Conservation (phyloP, 2,113 vertebrate species). For the Pollimyrus isidori region DNA sequence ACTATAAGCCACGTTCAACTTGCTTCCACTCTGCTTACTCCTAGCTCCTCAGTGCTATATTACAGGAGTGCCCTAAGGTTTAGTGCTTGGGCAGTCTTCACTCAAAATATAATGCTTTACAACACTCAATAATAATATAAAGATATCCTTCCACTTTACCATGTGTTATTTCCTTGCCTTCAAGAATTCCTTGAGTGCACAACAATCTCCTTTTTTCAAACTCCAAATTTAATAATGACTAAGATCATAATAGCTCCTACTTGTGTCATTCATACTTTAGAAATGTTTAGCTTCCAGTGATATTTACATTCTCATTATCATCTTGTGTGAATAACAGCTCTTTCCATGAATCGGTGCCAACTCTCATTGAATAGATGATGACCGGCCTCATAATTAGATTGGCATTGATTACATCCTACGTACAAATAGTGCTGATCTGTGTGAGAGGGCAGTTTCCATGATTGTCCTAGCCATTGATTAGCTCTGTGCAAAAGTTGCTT, state of each 20-base stretch:
- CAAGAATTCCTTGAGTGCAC: neutral
- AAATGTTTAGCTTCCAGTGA: neutral
- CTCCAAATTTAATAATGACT: neutral
- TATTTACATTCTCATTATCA: neutral
- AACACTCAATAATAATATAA: neutral
- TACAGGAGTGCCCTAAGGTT: neutral
- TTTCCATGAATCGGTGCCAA: neutral
- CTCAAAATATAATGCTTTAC: neutral
- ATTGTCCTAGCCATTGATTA: neutral
- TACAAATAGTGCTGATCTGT: neutral
- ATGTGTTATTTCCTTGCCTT: neutral
- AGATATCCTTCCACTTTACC: neutral
- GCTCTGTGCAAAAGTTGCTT: slow-evolving; percentile 2
- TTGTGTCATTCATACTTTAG: neutral
- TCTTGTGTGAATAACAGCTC: neutral
- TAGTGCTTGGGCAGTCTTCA: neutral
- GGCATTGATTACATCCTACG: neutral
- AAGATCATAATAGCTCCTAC: neutral
- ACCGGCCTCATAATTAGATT: neutral
- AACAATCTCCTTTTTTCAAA: neutral
- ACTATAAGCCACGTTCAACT: neutral
- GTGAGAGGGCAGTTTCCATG: neutral
- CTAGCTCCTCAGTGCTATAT: neutral
- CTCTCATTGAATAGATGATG: neutral
- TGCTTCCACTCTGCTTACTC: neutral